phyloP scores from a whole-genome alignment of 2,888 invertebrate species.

The Nyleta sp. region DNA sequence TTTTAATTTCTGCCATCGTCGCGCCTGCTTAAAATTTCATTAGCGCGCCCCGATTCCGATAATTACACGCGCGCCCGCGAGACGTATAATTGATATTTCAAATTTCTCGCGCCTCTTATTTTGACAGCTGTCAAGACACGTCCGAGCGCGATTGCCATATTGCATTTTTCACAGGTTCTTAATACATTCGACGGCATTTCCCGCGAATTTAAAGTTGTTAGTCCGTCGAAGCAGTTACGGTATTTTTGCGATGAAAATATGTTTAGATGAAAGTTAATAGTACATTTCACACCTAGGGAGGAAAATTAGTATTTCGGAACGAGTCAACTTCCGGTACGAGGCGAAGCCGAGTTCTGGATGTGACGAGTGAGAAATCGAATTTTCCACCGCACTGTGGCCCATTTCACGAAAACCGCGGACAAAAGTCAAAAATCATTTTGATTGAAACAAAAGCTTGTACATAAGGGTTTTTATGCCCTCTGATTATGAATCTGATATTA shows the following conservation, averaged over 20 bases:
- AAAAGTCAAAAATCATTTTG: slow-evolving; percentile 18
- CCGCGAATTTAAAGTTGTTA: too few species aligned
- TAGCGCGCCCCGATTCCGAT: slow-evolving; percentile 49
- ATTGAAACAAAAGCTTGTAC: too few species aligned
- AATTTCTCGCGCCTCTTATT: slow-evolving; percentile 56
- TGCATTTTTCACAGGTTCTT: slow-evolving; percentile 12
- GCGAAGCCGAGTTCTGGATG: too few species aligned
- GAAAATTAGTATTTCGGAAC: too few species aligned
- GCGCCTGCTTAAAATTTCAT: slow-evolving; percentile 60
- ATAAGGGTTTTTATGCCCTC: too few species aligned
- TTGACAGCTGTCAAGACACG: slow-evolving; percentile 44
- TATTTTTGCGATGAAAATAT: too few species aligned
- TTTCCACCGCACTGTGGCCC: slow-evolving; percentile 22
- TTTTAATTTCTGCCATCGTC: slow-evolving; percentile 63
- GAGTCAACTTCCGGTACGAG: too few species aligned
- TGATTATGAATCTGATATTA: too few species aligned
- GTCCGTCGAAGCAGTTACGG: too few species aligned
- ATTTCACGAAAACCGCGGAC: slow-evolving; percentile 18
- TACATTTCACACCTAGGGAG: too few species aligned
- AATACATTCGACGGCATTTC: neutral
- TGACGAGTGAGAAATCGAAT: too few species aligned
- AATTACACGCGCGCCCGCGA: slow-evolving; percentile 46
- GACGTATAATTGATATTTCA: slow-evolving; percentile 56
- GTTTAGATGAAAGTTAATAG: too few species aligned
- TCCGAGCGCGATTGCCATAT: slow-evolving; percentile 20